Conservation (phyloP, 2,888 invertebrate species). For the Zaprionus obscuricornis region DNA sequence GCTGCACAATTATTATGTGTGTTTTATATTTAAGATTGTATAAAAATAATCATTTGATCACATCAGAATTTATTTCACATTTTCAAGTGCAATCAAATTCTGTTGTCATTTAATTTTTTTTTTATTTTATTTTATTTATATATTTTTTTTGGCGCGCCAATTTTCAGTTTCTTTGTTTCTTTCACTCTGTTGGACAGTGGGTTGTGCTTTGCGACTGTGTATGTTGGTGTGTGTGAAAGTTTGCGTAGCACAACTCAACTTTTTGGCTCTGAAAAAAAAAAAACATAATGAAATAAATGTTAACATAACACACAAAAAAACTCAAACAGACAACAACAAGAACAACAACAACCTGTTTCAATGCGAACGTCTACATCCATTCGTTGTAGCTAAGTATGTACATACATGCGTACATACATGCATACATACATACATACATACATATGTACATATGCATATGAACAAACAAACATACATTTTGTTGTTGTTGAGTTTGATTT, state of each 20-base stretch:
- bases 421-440: slow-evolving; percentile 7
- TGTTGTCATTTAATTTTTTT: slow-evolving; percentile 12
- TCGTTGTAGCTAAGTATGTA: too few species aligned
- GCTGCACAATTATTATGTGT: slow-evolving; percentile 50
- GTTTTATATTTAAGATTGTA: slow-evolving; percentile 22
- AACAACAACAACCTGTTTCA: slow-evolving; percentile 60
- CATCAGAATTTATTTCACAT: slow-evolving; percentile 37
- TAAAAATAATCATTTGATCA: slow-evolving; percentile 24
- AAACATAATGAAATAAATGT: slow-evolving; percentile 71
- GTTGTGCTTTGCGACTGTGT: slow-evolving; percentile 6
- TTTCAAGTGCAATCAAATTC: slow-evolving; percentile 49
- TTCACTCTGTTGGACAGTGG: slow-evolving; percentile 1
- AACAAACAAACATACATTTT: slow-evolving; percentile 6
- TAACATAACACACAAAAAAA: slow-evolving; percentile 60
- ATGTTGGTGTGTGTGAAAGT: slow-evolving; percentile 48
- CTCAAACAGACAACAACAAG: slow-evolving; percentile 43
- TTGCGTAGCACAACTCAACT: slow-evolving; percentile 41
- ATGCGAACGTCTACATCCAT: slow-evolving; percentile 56
- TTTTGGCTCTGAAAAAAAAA: slow-evolving; percentile 51
- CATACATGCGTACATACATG: slow-evolving; percentile 16
- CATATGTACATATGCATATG: slow-evolving; percentile 14
- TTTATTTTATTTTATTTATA: slow-evolving; percentile 2
- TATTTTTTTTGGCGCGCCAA: slow-evolving; percentile 35
- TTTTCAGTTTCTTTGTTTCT: slow-evolving; percentile 37
- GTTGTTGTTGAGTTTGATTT: slow-evolving; percentile 52